Conservation (phyloP, 1,140 invertebrate genomes). For the Drosophila simulans region DNA sequence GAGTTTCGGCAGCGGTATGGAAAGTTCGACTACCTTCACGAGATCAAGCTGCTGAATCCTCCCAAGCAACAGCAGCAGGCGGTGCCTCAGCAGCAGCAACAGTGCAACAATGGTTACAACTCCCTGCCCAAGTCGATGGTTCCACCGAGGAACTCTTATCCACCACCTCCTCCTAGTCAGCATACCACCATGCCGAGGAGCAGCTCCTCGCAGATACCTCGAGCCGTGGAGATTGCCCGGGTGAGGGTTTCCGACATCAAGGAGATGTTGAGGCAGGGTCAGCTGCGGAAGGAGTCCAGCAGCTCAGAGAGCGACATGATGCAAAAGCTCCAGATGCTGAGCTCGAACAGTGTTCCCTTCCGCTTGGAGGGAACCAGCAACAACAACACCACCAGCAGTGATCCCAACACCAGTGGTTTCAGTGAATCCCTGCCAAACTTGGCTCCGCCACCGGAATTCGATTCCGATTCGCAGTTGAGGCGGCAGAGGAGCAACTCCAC, state of each 20-base stretch:
- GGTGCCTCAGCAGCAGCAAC: slow-evolving; percentile 7
- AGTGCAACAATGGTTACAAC: slow-evolving; percentile 61
- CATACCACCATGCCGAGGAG: slow-evolving; percentile 77
- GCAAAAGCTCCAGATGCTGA: slow-evolving; percentile 69
- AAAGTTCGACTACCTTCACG: slow-evolving; percentile 81
- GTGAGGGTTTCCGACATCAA: slow-evolving; percentile 82
- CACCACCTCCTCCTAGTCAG: slow-evolving; percentile 84
- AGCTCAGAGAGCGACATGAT: slow-evolving; percentile 78
- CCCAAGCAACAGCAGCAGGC: slow-evolving; percentile 58
- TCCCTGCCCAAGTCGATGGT: slow-evolving; percentile 83
- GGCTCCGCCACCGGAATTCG: slow-evolving; percentile 86
- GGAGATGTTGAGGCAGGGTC: slow-evolving; percentile 77
- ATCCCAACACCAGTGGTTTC: slow-evolving; percentile 74
- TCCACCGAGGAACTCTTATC: slow-evolving; percentile 87
- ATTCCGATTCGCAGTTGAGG: slow-evolving; percentile 47
- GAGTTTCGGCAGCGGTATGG: slow-evolving; percentile 88
- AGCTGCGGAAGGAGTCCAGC: slow-evolving; percentile 75
- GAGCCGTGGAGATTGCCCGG: slow-evolving; percentile 78
- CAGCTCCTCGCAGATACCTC: slow-evolving; percentile 70
- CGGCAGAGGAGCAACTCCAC: slow-evolving; percentile 86
- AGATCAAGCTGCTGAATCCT: slow-evolving; percentile 82
- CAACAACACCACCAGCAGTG: slow-evolving; percentile 76
- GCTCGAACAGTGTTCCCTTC: slow-evolving; percentile 73
- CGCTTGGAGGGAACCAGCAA: slow-evolving; percentile 83
- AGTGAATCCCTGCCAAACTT: slow-evolving; percentile 88